A percentile compares a stretch with the other conserved stretches of the same genome.
Evolutionary conservation across 1,140 invertebrate genomes (phyloP).

Genomic region (Theocolax elegans): DNA sequence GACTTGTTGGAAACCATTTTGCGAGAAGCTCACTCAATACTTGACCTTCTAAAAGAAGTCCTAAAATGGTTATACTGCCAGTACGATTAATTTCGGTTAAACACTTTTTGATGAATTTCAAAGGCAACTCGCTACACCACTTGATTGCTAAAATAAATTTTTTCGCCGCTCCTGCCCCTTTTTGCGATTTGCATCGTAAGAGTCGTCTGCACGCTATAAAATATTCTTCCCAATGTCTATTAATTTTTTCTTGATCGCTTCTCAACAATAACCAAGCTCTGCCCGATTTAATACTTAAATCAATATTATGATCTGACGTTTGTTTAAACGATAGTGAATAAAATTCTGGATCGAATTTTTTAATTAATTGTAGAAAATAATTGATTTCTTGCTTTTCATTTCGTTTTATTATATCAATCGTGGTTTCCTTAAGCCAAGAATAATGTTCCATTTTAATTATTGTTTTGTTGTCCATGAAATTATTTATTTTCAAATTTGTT

Average conservation of each 20-base stretch:
- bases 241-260: neutral
- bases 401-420: neutral
- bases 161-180: neutral
- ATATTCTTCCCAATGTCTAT: neutral
- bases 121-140: slow-evolving; percentile 56
- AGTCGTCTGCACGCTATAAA: neutral
- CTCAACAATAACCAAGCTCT: neutral
- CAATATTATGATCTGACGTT: neutral
- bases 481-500: neutral
- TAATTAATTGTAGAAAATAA: neutral
- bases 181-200: neutral
- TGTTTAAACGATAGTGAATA: neutral
- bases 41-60: neutral
- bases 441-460: neutral
- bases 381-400: neutral
- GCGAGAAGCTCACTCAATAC: neutral
- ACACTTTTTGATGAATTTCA: slow-evolving; percentile 44
- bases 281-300: neutral
- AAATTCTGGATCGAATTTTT: neutral
- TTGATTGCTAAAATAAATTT: neutral
- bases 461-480: too few species aligned
- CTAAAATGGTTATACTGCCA: slow-evolving; percentile 6
- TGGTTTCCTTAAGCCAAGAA: neutral
- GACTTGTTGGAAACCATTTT: neutral
- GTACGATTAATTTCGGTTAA: neutral